Evolutionary conservation across 2,888 invertebrate genomes (phyloP).

Genomic region (Hanleya hanleyi): DNA sequence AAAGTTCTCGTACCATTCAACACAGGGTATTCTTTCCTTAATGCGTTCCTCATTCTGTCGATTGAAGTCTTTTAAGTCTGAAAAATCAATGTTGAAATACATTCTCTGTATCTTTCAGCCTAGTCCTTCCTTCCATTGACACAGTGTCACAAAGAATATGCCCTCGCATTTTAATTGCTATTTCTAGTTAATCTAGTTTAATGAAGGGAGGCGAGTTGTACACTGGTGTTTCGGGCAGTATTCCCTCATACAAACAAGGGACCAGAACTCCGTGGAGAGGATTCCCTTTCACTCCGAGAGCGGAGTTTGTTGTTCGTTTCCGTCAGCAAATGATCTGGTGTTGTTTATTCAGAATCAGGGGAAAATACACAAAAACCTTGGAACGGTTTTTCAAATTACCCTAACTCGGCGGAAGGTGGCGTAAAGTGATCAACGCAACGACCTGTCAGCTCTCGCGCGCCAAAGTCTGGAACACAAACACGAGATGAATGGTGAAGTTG

Average conservation of each 20-base stretch:
- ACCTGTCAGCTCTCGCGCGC: not conserved
- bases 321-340: not conserved
- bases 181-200: slow-evolving; percentile 4
- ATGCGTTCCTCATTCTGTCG: not conserved
- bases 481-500: not conserved
- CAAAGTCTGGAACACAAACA: not conserved
- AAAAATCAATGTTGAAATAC: slow-evolving; percentile 12
- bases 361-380: not conserved
- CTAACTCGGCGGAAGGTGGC: not conserved
- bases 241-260: not conserved
- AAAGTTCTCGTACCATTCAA: not conserved
- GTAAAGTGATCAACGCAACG: not conserved
- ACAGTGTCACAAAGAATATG: not conserved
- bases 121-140: not conserved
- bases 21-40: not conserved
- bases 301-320: not conserved
- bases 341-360: slow-evolving; percentile 1
- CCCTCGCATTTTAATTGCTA: slow-evolving; percentile 4
- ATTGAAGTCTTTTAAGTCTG: slow-evolving; percentile 1
- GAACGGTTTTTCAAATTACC: not conserved
- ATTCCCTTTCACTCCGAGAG: not conserved
- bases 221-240: not conserved
- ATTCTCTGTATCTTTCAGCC: slow-evolving; percentile 10
- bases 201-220: not conserved
- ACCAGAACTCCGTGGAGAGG: not conserved